A percentile compares a stretch with the other conserved stretches of the same genome.
Evolutionary conservation across 2,797 vertebrate genomes (phyloP).

Genomic region (Eleutherodactylus coqui): DNA sequence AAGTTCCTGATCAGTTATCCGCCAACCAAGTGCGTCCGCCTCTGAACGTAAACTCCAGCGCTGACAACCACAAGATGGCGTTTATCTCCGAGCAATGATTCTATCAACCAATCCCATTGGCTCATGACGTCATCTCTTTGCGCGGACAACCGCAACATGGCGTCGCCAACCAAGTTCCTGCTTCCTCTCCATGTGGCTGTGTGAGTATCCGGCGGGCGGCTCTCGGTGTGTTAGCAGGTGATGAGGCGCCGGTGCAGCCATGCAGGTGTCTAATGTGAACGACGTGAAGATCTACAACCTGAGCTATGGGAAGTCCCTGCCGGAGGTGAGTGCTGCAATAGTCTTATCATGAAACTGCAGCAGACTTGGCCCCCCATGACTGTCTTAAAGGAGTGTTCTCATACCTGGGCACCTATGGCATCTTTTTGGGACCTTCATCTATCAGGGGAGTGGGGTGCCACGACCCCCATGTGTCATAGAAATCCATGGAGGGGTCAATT

Average conservation of each 20-base stretch:
- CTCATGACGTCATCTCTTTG: background rate
- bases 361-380: no score
- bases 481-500: no score
- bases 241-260: constrained; percentile 59
- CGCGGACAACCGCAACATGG: constrained; percentile 32
- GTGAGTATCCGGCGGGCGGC: background rate
- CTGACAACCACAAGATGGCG: background rate
- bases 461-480: no score
- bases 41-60: background rate
- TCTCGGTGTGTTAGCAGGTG: rapidly evolving
- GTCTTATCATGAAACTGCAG: no score
- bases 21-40: background rate
- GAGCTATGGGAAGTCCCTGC: constrained; percentile 92
- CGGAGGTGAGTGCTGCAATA: constrained; percentile 85
- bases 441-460: no score
- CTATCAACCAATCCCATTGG: background rate
- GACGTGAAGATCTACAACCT: constrained; percentile 97
- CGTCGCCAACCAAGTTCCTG: background rate
- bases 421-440: no score
- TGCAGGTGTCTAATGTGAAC: constrained; percentile 96
- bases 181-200: background rate
- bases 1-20: no score
- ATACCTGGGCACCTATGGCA: no score
- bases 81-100: rapidly evolving
- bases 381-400: background rate